Evolutionary conservation across 92 coral and sea anemone genomes (phyloP).

Genomic region (Micromussa lordhowensis): DNA sequence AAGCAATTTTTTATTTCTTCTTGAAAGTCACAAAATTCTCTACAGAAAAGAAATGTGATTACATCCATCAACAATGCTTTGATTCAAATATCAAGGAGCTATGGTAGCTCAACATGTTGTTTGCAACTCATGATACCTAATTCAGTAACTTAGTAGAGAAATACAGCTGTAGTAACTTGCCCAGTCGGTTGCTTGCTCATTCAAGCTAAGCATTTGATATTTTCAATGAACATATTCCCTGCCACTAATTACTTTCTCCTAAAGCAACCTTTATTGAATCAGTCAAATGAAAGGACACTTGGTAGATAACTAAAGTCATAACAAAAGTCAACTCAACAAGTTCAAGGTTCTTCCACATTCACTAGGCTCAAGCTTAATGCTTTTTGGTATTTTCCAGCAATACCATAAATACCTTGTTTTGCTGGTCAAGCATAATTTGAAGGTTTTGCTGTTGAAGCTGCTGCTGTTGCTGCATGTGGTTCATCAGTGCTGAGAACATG

Average conservation of each 20-base stretch:
- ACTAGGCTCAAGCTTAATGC: slow-evolving; percentile 30
- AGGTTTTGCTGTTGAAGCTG: no score
- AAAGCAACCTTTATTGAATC: neutral
- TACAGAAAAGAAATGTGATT: slow-evolving; percentile 10
- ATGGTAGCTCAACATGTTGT: neutral
- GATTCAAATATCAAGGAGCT: no score
- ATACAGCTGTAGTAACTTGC: neutral
- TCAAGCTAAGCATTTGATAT: no score
- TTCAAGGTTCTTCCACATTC: slow-evolving; percentile 23
- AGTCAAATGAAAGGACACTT: neutral
- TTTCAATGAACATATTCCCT: no score
- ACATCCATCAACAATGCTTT: slow-evolving; percentile 35
- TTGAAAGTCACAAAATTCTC: slow-evolving; percentile 32
- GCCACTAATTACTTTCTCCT: neutral
- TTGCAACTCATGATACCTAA: neutral
- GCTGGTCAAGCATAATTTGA: no score
- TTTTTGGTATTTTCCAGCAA: slow-evolving; percentile 14
- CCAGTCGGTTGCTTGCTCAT: no score
- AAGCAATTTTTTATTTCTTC: slow-evolving; percentile 20
- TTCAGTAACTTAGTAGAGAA: neutral
- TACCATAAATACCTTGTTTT: slow-evolving; percentile 59
- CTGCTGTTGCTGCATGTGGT: no score
- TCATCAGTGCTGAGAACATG: no score
- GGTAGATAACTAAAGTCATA: slow-evolving; percentile 30
- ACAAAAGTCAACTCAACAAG: slow-evolving; percentile 47